These are phyloP conservation scores for Liparis tanakae DNA, from an alignment of 2,797 vertebrate genomes.

Conservation along the genomic window DNA sequence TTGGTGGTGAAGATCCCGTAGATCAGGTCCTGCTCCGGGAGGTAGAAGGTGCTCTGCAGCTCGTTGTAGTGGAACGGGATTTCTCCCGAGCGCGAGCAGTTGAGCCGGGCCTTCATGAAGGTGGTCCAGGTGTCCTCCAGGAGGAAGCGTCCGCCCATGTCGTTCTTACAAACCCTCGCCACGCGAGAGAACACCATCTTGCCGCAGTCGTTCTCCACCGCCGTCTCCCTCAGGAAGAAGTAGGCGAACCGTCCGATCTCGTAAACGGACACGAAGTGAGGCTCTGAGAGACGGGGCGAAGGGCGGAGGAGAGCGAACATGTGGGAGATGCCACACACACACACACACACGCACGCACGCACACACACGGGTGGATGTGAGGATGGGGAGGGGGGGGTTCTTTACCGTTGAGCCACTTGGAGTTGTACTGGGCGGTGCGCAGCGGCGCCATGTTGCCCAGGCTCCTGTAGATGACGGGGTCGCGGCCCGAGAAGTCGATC, in stretches of 20 bases:
- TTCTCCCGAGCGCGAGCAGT: constrained; percentile 95
- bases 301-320: background rate
- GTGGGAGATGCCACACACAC: background rate
- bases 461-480: constrained; percentile 96
- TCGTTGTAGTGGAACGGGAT: constrained; percentile 96
- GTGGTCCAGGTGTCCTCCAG: constrained; percentile 98
- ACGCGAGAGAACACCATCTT: constrained; percentile 94
- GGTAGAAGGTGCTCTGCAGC: constrained; percentile 93
- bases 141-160: constrained; percentile 94
- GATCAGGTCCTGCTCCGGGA: constrained; percentile 92
- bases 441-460: constrained; percentile 91
- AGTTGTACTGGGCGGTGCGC: constrained; percentile 96
- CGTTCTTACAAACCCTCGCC: constrained; percentile 94
- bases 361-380: rapidly evolving
- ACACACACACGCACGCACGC: too few species aligned
- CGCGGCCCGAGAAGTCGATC: constrained; percentile 95
- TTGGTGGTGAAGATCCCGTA: constrained; percentile 98
- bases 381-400: background rate
- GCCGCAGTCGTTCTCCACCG: constrained; percentile 95
- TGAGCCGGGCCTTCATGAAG: constrained; percentile 96
- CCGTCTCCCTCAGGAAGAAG: constrained; percentile 95
- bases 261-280: constrained; percentile 94
- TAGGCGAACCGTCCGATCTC: constrained; percentile 94
- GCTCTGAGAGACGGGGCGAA: constrained; percentile 79
- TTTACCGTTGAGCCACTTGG: constrained; percentile 95